Evolutionary conservation across 2,113 vertebrate species (phyloP).

Genomic region (Epinephelus cyanopodus): DNA sequence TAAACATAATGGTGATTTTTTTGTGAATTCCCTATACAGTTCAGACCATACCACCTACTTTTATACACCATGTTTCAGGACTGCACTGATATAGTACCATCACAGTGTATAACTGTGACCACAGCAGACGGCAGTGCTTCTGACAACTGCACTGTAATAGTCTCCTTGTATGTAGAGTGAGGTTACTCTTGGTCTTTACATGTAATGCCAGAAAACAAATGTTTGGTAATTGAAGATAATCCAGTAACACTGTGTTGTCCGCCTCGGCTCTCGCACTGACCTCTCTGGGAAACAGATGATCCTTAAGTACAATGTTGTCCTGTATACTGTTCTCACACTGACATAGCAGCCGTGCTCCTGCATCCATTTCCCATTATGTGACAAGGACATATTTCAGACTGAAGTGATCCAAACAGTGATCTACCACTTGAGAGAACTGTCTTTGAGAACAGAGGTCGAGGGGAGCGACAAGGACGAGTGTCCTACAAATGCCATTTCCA

Average conservation of each 20-base stretch:
- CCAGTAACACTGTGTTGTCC: conserved; percentile 52
- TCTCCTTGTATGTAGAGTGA: conserved; percentile 58
- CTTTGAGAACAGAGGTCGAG: conserved; percentile 82
- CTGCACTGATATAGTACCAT: neutral
- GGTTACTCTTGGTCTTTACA: conserved; percentile 43
- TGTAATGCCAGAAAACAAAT: conserved; percentile 78
- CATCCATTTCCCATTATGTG: conserved; percentile 77
- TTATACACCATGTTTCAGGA: neutral
- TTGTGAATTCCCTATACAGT: neutral
- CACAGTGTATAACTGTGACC: neutral
- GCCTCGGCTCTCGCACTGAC: conserved; percentile 54
- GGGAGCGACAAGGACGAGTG: conserved; percentile 81
- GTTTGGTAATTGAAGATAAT: conserved; percentile 74
- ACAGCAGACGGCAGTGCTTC: conserved; percentile 3
- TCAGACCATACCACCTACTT: neutral
- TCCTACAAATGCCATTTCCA: conserved; percentile 79
- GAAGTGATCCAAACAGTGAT: conserved; percentile 78
- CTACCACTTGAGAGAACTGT: conserved; percentile 80
- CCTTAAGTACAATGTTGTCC: conserved; percentile 57
- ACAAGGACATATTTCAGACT: conserved; percentile 79
- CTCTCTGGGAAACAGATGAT: conserved; percentile 63
- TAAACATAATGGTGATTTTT: neutral
- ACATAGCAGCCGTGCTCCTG: conserved; percentile 48
- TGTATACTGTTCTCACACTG: conserved; percentile 63
- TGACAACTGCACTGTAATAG: conserved; percentile 18